A percentile compares a stretch with the other conserved stretches of the same genome.
phyloP scores from a whole-genome alignment of 2,113 vertebrate genomes.

The Aplodontia rufa region DNA sequence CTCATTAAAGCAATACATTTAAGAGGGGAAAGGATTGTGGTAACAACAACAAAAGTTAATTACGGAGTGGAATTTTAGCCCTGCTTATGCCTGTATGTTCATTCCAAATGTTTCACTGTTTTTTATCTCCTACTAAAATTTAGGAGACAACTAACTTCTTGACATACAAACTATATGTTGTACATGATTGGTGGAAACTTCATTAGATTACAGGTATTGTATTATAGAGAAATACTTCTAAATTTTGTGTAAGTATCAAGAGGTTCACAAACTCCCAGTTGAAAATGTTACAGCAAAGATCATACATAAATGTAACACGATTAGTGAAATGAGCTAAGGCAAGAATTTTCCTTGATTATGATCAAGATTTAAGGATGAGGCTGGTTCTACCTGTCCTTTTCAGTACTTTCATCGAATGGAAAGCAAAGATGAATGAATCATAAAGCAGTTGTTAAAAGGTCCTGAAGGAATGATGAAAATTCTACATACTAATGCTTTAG shows the following conservation, averaged over 20 bases:
- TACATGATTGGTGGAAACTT: neutral
- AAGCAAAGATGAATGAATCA: constrained; percentile 10
- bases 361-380: neutral
- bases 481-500: neutral
- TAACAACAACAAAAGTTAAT: constrained; percentile 54
- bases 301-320: neutral
- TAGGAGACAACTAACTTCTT: neutral
- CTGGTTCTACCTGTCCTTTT: neutral
- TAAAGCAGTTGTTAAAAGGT: neutral
- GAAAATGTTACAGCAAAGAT: constrained; percentile 3
- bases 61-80: neutral
- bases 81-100: neutral
- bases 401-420: neutral
- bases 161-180: neutral
- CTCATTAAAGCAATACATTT: constrained; percentile 53
- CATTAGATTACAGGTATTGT: neutral
- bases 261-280: neutral
- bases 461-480: neutral
- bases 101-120: neutral
- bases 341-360: neutral
- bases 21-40: neutral
- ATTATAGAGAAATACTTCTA: neutral
- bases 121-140: neutral
- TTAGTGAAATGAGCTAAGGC: constrained; percentile 30
- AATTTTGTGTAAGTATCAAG: neutral